Conservation (phyloP, 2,888 invertebrate genomes). For the Anoncus sp. region DNA sequence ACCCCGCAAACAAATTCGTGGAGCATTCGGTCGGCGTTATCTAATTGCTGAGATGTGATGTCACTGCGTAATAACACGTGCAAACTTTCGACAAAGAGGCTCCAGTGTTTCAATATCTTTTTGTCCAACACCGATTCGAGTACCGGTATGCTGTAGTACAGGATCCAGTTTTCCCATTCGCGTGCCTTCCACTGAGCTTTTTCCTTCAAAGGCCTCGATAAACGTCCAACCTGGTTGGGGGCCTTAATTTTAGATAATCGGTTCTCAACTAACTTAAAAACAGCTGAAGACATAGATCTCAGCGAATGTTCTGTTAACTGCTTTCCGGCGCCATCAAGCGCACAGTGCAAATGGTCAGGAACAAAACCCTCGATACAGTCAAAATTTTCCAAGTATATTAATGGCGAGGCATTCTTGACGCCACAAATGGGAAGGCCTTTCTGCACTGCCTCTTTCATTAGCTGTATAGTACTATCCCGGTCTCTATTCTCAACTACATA, state of each 20-base stretch:
- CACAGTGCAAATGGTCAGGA: slow-evolving; percentile 1
- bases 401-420: background rate
- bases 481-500: background rate
- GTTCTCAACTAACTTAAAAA: slow-evolving; percentile 32
- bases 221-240: slow-evolving; percentile 32
- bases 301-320: slow-evolving; percentile 6
- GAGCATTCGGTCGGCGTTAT: slow-evolving; percentile 15
- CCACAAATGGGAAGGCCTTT: background rate
- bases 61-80: slow-evolving; percentile 15
- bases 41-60: slow-evolving; percentile 15
- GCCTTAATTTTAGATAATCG: slow-evolving; percentile 22
- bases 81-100: slow-evolving; percentile 29
- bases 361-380: slow-evolving; percentile 9
- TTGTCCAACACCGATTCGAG: slow-evolving; percentile 15
- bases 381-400: background rate
- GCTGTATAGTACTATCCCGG: background rate
- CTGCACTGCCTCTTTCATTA: background rate
- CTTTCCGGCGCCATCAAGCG: background rate
- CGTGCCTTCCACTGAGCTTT: slow-evolving; percentile 32
- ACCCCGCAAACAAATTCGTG: slow-evolving; percentile 23
- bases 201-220: slow-evolving; percentile 15
- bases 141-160: slow-evolving; percentile 24
- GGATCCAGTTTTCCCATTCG: slow-evolving; percentile 39
- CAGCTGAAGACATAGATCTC: slow-evolving; percentile 16
- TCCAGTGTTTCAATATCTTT: slow-evolving; percentile 20